A percentile compares a stretch with the other conserved stretches of the same genome.
These are phyloP conservation scores for Onychomys torridus DNA, from an alignment of 2,797 vertebrate species.

Conservation along the genomic window DNA sequence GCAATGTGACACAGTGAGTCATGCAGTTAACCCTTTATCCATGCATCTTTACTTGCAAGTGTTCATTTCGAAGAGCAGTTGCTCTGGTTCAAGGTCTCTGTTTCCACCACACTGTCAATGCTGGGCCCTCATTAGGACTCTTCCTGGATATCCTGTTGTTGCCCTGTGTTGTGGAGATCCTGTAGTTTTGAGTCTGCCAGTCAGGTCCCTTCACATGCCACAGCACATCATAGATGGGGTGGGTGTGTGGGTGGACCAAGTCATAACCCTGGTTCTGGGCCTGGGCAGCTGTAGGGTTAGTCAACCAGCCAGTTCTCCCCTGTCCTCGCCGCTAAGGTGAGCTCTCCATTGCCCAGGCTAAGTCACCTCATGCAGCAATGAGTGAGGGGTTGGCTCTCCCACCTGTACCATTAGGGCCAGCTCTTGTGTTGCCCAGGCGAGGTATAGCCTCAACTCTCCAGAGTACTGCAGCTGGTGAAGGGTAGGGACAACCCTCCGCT, in stretches of 20 bases:
- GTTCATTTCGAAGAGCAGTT: neutral
- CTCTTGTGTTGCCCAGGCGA: too few species aligned
- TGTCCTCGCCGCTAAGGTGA: neutral
- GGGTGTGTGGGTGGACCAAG: too few species aligned
- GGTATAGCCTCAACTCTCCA: too few species aligned
- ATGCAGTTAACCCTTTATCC: neutral
- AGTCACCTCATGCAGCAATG: neutral
- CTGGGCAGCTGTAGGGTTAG: neutral
- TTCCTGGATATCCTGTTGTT: neutral
- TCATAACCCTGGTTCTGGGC: too few species aligned
- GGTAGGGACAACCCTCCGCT: too few species aligned
- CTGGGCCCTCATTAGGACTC: neutral
- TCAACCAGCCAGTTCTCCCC: neutral
- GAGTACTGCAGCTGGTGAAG: too few species aligned
- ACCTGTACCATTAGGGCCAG: too few species aligned
- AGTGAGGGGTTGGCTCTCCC: neutral
- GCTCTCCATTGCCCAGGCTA: neutral
- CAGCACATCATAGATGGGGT: neutral
- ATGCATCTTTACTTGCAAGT: neutral
- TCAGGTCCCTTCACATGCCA: neutral
- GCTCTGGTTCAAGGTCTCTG: neutral
- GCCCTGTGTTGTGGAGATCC: neutral
- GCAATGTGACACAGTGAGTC: neutral
- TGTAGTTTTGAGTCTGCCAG: neutral
- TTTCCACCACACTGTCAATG: neutral